Base-by-base conservation (phyloP, 2,113 vertebrate species). In the Ploceus nigricollis region DNA sequence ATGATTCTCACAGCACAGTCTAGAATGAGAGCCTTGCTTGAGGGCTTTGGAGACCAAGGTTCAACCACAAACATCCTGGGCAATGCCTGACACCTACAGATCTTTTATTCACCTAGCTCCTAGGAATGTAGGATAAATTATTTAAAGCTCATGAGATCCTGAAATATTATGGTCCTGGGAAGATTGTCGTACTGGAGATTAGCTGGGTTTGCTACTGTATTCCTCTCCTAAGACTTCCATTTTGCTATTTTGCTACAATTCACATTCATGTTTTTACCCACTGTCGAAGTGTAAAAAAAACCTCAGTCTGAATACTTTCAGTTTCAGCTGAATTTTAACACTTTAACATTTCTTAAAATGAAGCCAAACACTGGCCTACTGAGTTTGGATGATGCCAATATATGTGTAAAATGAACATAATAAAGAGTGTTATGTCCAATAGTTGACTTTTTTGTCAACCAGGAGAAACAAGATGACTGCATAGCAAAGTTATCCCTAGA, bases 251-350 rank as follows among this genome's bases (percentile, higher is more conserved):
- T 1, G 1, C 44, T 51, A 24, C 47, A 77, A 19, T 82, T 86
- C 63, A 56, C 3, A 1, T 60, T 93, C 24, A 19, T 4, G 2
- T 35, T 90, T 80, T 73, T 73, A 73, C 33, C 18, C 56, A 21
- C 27, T 61, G 68, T 15, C 11, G 9, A 89, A 66, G n/a, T 63
- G 71, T 77, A 85, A 82, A 72, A 91, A 87, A 80, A 61, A 30
- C 94, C 51, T 5, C 37, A 73, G 56, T 70, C 93, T 87, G 94
- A 71, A 92, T 81, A 80, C 10, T 93, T 92, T 89, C 90, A 50
- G 31, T 88, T 94, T 90, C 86, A 77, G 71, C 82, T 70, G 33
- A 56, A 76, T 90, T 94, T 94, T 93, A 95, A 65, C 66, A 96
- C 65, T 71, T 68, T 6, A 54, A 35, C 30, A 50, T 82, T 94